Evolutionary conservation across 2,888 invertebrate genomes (phyloP), one percentile per base, ranked within the genome.

Genomic region (Myathropa florea): DNA sequence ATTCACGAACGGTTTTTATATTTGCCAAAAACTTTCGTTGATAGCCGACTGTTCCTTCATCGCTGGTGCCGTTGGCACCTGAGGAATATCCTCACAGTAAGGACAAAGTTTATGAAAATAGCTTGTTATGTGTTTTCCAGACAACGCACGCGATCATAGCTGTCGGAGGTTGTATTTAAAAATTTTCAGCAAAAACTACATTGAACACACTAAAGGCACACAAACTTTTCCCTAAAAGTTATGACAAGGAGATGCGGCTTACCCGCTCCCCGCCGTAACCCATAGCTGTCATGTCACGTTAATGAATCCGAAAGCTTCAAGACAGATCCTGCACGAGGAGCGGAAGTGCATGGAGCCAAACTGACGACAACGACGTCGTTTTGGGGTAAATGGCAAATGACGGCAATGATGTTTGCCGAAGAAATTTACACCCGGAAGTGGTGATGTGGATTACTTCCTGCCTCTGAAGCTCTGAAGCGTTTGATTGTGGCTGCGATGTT

Each of bases 381-480:
- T 55, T 60, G 60, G 59, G 55, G 57, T 76, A 55, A 67, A 71
- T 80, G 80, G 53, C 53, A 75, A 73, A 33, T 64, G 83, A 83
- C 57, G 64, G 79, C 79, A 79, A 55, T 70, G 36, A 30, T 76
- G 84, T 76, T 76, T 76, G 39, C 71, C 30, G 46, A 63, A 76
- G 71, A 76, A 84, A 84, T 80, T 84, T 76, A 84, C 75, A 76
- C 65, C 76, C 67, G 71, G 75, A 84, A 76, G 84, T 76, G 84
- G 60, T 84, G 84, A 71, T 80, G 76, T 67, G 57, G 33, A 80
- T 61, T 26, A 39, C 76, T 71, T 84, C 71, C 71, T 81, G 71
- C 57, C 65, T 36, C 23, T 61, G 14, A 67, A 59, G 61, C 65
- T 36, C 23, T 61, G 14, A 67, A 59, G 61, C 39, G 36, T 60